These are phyloP conservation scores for Saxidomus purpurata DNA, from an alignment of 1,140 invertebrate species.

Conservation along the genomic window DNA sequence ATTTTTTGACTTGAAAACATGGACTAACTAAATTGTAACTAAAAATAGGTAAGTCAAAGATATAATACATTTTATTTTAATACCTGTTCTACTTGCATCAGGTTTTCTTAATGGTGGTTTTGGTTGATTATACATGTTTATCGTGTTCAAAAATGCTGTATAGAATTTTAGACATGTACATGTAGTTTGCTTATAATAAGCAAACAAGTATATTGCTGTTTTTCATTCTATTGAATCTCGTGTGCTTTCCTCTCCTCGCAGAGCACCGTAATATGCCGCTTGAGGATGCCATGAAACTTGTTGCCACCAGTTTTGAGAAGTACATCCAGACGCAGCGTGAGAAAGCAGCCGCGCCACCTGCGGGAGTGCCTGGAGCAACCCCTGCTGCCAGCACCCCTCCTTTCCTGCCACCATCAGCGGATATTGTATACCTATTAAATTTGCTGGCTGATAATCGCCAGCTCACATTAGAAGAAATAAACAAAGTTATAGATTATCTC, in stretches of 20 bases:
- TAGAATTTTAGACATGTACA: no score
- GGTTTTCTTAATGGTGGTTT: no score
- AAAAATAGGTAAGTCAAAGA: neutral
- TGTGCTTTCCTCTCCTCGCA: constrained; percentile 81
- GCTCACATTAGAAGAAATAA: constrained; percentile 93
- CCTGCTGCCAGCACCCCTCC: constrained; percentile 37
- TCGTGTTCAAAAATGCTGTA: no score
- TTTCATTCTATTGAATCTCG: neutral
- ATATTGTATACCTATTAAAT: constrained; percentile 91
- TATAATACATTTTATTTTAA: no score
- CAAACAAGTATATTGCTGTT: no score
- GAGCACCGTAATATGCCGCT: constrained; percentile 98
- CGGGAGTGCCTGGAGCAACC: constrained; percentile 1
- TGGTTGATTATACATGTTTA: no score
- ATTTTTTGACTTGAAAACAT: neutral
- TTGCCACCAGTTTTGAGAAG: constrained; percentile 93
- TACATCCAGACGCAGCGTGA: constrained; percentile 88
- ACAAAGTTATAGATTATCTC: constrained; percentile 93
- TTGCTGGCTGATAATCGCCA: constrained; percentile 93
- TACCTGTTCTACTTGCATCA: no score
- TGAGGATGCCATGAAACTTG: constrained; percentile 94
- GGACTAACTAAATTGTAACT: constrained; percentile 6
- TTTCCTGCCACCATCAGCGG: constrained; percentile 75
- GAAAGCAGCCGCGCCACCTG: constrained; percentile 65
- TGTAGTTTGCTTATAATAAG: no score